phyloP scores from a whole-genome alignment of 2,797 vertebrate species.

The Potorous gilbertii region DNA sequence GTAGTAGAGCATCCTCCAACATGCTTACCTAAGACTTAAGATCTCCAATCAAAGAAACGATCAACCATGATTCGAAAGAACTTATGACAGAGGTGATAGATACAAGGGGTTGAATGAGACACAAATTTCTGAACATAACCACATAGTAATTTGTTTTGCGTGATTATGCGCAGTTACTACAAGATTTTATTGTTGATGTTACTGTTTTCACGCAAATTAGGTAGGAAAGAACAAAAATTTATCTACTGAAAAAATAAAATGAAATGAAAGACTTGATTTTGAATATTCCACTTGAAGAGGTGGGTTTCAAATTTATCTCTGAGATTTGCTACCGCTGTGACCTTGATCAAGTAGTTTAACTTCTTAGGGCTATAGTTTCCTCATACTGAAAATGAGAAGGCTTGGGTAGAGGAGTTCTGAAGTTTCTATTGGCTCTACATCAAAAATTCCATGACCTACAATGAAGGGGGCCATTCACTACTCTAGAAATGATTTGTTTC shows the following conservation, averaged over 20 bases:
- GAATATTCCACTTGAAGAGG: not conserved
- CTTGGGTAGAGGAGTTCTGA: not conserved
- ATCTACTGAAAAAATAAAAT: not conserved
- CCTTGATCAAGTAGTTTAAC: not conserved
- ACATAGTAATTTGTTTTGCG: not conserved
- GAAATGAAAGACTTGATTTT: not conserved
- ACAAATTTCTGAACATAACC: not conserved
- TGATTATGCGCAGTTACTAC: not conserved
- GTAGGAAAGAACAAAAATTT: not conserved
- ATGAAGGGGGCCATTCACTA: not conserved
- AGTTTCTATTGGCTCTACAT: not conserved
- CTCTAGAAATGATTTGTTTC: not conserved
- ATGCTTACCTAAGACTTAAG: not conserved
- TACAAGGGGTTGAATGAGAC: not conserved
- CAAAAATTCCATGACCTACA: not conserved
- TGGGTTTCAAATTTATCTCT: not conserved
- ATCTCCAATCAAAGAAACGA: not conserved
- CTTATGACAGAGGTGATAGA: not conserved
- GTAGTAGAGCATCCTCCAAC: not conserved
- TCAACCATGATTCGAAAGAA: not conserved
- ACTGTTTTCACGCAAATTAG: not conserved
- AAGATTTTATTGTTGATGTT: constrained; percentile 1
- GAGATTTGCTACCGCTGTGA: not conserved
- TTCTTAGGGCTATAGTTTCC: not conserved
- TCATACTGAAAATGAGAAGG: not conserved